These are phyloP conservation scores for Spheniscus mendiculus DNA, from an alignment of 2,113 vertebrate species.

Conservation along the genomic window DNA sequence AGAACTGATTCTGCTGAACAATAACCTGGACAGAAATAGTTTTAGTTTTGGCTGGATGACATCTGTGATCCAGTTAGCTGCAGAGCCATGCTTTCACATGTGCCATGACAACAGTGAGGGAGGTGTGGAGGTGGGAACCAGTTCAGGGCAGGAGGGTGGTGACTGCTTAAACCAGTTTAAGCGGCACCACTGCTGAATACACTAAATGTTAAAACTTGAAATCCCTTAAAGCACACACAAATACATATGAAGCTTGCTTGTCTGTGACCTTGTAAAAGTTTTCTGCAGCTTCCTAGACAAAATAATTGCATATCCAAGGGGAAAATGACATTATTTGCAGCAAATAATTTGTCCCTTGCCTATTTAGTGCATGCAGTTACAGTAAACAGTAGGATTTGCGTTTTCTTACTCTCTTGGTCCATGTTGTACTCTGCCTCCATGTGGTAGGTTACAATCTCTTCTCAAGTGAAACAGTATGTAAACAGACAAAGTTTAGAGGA, in stretches of 20 bases:
- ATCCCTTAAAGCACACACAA: neutral
- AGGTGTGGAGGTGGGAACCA: neutral
- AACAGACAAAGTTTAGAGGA: neutral
- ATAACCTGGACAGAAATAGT: neutral
- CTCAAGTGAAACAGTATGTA: neutral
- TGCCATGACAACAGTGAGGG: neutral
- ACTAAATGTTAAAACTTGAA: neutral
- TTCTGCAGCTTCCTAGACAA: neutral
- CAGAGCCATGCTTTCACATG: neutral
- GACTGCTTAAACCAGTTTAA: neutral
- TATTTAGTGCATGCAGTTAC: neutral
- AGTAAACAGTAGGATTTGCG: neutral
- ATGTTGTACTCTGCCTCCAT: neutral
- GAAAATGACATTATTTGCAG: neutral
- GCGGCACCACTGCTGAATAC: neutral
- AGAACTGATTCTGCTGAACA: neutral
- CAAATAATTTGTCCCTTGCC: neutral
- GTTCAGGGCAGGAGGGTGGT: neutral
- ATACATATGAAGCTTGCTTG: neutral
- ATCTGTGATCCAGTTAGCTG: neutral
- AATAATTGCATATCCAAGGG: neutral
- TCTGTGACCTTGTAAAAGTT: neutral
- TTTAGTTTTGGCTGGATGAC: neutral
- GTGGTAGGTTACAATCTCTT: neutral
- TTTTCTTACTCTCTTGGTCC: neutral